These are phyloP conservation scores for Neosalanx taihuensis DNA, from an alignment of 2,797 vertebrate species.

Conservation along the genomic window DNA sequence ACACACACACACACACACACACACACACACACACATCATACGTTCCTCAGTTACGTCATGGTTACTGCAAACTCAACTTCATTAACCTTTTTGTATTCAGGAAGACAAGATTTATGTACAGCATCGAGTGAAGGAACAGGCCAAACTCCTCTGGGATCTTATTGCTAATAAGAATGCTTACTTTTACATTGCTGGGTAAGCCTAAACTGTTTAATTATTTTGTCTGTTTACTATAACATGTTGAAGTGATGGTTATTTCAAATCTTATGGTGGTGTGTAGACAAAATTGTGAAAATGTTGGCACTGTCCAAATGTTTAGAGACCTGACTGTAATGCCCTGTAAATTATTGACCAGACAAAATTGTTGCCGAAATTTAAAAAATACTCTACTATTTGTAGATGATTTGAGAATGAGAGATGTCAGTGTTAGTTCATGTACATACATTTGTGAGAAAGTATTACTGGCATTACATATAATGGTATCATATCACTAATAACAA, in stretches of 20 bases:
- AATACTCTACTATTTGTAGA: too few species aligned
- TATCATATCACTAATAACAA: too few species aligned
- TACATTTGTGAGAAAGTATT: too few species aligned
- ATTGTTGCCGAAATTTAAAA: too few species aligned
- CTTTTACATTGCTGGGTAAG: conserved; percentile 93
- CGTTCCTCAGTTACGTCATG: not conserved
- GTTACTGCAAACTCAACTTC: not conserved
- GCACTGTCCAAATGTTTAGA: too few species aligned
- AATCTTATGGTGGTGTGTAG: too few species aligned
- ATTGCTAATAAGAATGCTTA: conserved; percentile 63
- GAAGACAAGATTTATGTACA: conserved; percentile 92
- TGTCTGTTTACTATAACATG: not conserved
- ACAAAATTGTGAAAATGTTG: too few species aligned
- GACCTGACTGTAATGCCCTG: too few species aligned
- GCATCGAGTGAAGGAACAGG: conserved; percentile 78
- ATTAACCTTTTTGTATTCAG: conserved; percentile 57
- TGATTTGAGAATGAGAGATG: too few species aligned
- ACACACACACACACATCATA: not conserved
- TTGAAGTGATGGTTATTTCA: not conserved
- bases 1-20: conserved; percentile 6
- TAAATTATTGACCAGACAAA: too few species aligned
- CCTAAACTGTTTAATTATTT: conserved; percentile 8
- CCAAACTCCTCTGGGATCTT: conserved; percentile 83
- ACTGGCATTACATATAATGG: too few species aligned
- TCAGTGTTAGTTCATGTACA: too few species aligned